phyloP scores from a whole-genome alignment of 2,888 invertebrate species.

The Lamproptera curius region DNA sequence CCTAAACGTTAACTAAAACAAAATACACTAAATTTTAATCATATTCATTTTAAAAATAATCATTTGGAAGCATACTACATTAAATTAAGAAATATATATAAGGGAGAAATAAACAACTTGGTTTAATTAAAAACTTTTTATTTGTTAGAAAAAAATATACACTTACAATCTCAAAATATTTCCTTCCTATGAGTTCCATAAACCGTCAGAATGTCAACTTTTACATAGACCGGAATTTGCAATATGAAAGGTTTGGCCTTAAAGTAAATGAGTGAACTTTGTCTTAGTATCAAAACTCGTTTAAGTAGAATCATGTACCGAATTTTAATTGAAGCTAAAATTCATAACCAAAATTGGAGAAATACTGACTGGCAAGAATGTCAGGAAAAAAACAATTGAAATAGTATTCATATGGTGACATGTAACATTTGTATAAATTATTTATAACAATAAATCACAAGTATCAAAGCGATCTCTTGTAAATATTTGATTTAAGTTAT shows the following conservation, averaged over 20 bases:
- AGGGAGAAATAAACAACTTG: too few species aligned
- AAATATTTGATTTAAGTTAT: not conserved
- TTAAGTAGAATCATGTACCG: not conserved
- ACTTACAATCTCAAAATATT: constrained; percentile 57
- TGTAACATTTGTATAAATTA: not conserved
- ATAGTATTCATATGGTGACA: too few species aligned
- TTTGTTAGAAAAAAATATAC: constrained; percentile 62
- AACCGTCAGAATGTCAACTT: constrained; percentile 35
- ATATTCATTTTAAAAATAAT: too few species aligned
- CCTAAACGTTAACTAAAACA: too few species aligned
- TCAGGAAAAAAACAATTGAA: not conserved
- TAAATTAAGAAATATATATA: too few species aligned
- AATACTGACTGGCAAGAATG: not conserved
- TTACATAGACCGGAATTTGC: constrained; percentile 54
- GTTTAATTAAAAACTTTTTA: constrained; percentile 32
- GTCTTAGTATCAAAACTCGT: too few species aligned
- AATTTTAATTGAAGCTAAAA: too few species aligned
- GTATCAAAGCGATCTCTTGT: not conserved
- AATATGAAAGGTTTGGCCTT: constrained; percentile 22
- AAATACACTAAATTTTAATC: too few species aligned
- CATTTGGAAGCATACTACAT: too few species aligned
- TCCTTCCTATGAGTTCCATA: constrained; percentile 34
- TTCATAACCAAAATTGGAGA: too few species aligned
- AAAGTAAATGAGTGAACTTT: constrained; percentile 28
- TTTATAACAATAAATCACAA: not conserved